Conservation (phyloP, 2,113 vertebrate species). For the Gnathonemus longibarbis region DNA sequence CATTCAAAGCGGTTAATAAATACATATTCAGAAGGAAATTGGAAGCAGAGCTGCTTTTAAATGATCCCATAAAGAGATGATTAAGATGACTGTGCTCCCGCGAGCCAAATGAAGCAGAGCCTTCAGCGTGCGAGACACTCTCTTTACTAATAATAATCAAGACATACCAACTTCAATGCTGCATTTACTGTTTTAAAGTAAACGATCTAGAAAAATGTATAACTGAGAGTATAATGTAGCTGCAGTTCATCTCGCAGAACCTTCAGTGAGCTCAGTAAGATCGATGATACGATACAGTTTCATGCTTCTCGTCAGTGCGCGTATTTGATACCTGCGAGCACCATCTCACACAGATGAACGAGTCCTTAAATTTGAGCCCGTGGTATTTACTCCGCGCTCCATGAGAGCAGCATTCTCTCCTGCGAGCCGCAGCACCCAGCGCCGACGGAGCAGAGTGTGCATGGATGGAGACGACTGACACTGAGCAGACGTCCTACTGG, state of each 20-base stretch:
- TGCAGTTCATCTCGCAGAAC: background rate
- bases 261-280: background rate
- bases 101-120: background rate
- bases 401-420: background rate
- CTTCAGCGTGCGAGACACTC: background rate
- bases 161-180: background rate
- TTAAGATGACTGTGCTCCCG: background rate
- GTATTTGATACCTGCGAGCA: background rate
- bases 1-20: background rate
- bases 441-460: background rate
- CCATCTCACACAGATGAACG: background rate
- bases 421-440: background rate
- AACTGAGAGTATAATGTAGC: background rate
- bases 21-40: conserved; percentile 5
- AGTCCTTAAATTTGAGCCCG: background rate
- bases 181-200: background rate
- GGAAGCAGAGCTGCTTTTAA: background rate
- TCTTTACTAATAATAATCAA: background rate
- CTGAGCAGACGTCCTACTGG: background rate
- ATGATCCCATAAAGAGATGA: background rate
- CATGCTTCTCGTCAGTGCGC: background rate
- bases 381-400: background rate
- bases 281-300: background rate
- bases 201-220: background rate
- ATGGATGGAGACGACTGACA: background rate